These are phyloP conservation scores for Ormyrus thymus DNA, from an alignment of 2,888 invertebrate genomes.

Conservation along the genomic window DNA sequence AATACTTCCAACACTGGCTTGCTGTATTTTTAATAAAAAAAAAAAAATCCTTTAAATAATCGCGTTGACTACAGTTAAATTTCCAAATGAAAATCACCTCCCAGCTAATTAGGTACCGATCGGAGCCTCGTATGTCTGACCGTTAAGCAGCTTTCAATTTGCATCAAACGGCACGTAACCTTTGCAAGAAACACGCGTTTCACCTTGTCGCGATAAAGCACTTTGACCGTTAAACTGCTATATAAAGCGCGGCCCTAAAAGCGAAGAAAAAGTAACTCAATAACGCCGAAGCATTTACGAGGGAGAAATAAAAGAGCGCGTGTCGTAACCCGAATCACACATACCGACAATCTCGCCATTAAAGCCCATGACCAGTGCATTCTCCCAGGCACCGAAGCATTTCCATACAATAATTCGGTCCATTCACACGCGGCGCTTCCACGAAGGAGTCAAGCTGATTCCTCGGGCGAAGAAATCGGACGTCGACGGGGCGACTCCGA, in stretches of 20 bases:
- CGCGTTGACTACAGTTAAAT: too few species aligned
- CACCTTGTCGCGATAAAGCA: neutral
- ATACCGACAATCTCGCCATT: constrained; percentile 33
- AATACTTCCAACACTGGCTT: too few species aligned
- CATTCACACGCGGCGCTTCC: constrained; percentile 45
- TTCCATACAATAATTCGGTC: constrained; percentile 51
- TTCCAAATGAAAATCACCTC: too few species aligned
- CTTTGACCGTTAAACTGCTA: neutral
- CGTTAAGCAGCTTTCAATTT: too few species aligned
- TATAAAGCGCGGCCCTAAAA: neutral
- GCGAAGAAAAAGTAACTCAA: too few species aligned
- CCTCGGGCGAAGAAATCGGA: constrained; percentile 9
- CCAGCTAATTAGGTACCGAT: too few species aligned
- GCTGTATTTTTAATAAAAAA: too few species aligned
- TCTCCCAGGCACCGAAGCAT: constrained; percentile 33
- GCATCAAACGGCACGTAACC: too few species aligned
- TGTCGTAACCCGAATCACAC: neutral
- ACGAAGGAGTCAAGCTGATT: constrained; percentile 27
- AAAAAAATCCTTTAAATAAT: too few species aligned
- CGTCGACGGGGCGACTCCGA: neutral
- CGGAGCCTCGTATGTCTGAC: too few species aligned
- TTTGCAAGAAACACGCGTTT: too few species aligned
- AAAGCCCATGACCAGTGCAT: constrained; percentile 54
- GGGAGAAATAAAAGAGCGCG: neutral
- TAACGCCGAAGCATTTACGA: too few species aligned